Evolutionary conservation across 2,797 vertebrate species (phyloP), one percentile per base, ranked within the genome.

Genomic region (Chanos chanos): DNA sequence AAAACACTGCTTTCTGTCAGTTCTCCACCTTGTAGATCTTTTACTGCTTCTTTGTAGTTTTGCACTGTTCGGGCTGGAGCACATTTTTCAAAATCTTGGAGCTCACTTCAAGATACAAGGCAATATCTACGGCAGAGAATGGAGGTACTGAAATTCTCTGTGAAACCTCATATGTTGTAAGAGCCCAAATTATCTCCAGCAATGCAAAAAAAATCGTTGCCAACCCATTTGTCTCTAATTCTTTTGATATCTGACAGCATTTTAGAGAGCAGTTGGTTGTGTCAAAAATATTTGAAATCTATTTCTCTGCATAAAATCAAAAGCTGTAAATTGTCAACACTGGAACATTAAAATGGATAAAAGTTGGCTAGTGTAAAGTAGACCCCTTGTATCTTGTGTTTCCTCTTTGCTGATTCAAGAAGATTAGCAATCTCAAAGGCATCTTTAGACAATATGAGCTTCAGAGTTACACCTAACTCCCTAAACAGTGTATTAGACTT

Each of bases 241-340:
- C 49, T 43, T n/a, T 37, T 70, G 3, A 73, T 30, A 53, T 70
- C 70, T 28, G 45, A 31, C 15, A 70, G 10, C 59, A 67, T 12
- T 48, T 24, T 21, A 5, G 49, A 56, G 22, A 70, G 74, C 33
- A 56, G 16, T 51, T 34, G 63, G 2, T 69, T 31, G 4, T 66
- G 74, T 8, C 58, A 68, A 69, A 73, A 71, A 36, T 18, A 30
- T 43, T 66, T 73, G 2, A 64, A 39, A 57, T 71, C 31, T 66
- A 21, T 54, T 7, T 73, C 71, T 22, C 55, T 56, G 13, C 68
- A 66, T 58, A 77, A 39, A 10, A 69, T 53, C 34, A 74, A 13
- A 28, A 72, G 44, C 58, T 77, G 68, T 19, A 77, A 30, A 9
- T 64, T 55, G n/a, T 54, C 40, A 47, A 54, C 2, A 16, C 9